Conservation (phyloP, 2,113 vertebrate genomes). For the Phalacrocorax pelagicus region DNA sequence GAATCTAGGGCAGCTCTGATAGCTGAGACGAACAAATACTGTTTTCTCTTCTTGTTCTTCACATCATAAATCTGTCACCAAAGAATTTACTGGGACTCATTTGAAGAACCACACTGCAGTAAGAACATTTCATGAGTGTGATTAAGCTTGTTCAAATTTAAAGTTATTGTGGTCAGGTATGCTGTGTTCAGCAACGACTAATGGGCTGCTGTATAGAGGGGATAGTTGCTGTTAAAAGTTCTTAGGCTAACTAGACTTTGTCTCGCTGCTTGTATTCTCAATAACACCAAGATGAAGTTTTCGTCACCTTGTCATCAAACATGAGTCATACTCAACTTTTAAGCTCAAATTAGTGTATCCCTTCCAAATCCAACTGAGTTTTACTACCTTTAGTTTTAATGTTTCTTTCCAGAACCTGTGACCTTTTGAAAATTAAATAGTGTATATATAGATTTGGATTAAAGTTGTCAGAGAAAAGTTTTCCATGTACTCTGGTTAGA, state of each 20-base stretch:
- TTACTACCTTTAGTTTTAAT: background rate
- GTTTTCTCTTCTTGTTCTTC: background rate
- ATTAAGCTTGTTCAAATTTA: background rate
- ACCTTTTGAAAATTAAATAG: background rate
- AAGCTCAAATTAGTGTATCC: background rate
- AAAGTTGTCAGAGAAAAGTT: background rate
- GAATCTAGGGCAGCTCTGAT: background rate
- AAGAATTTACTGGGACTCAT: background rate
- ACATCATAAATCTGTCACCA: background rate
- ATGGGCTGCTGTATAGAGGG: background rate
- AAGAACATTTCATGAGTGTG: background rate
- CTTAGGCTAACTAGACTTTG: background rate
- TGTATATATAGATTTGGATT: background rate
- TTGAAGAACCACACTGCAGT: background rate
- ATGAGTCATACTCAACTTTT: background rate
- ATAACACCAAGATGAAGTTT: background rate
- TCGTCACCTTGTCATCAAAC: background rate
- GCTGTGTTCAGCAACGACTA: background rate
- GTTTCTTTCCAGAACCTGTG: background rate
- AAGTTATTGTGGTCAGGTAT: background rate
- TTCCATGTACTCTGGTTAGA: background rate
- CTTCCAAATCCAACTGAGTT: background rate
- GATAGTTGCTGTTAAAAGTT: background rate
- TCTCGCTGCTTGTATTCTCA: background rate
- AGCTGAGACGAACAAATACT: background rate